A percentile compares a stretch with the other conserved stretches of the same genome.
These are phyloP conservation scores for Drosophila suzukii DNA, from an alignment of 1,140 invertebrate genomes.

Conservation along the genomic window DNA sequence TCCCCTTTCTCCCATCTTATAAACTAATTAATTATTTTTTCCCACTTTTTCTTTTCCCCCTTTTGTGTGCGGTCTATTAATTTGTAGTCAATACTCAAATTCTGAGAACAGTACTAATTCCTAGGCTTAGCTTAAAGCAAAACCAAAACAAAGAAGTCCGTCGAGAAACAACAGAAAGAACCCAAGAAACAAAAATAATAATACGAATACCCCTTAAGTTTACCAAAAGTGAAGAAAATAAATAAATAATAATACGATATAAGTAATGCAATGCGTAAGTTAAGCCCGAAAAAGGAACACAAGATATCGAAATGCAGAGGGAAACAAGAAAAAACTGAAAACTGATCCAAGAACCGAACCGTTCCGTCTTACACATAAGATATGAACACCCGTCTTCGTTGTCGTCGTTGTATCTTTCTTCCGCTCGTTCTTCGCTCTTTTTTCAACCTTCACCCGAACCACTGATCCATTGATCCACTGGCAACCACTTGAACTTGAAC, in stretches of 20 bases:
- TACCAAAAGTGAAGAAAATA: slow-evolving; percentile 18
- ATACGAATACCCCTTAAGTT: slow-evolving; percentile 18
- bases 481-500: slow-evolving; percentile 28
- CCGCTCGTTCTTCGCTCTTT: slow-evolving; percentile 35
- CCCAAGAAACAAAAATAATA: slow-evolving; percentile 35
- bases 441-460: slow-evolving; percentile 17
- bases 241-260: slow-evolving; percentile 11
- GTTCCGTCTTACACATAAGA: slow-evolving; percentile 9
- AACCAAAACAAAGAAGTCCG: slow-evolving; percentile 26
- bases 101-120: slow-evolving; percentile 80
- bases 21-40: slow-evolving; percentile 75
- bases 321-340: slow-evolving; percentile 4
- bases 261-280: slow-evolving; percentile 12
- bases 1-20: slow-evolving; percentile 40
- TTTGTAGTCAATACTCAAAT: slow-evolving; percentile 79
- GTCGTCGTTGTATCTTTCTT: slow-evolving; percentile 28
- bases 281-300: slow-evolving; percentile 10
- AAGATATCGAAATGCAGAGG: slow-evolving; percentile 36
- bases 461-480: slow-evolving; percentile 17
- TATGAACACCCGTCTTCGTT: slow-evolving; percentile 4
- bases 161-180: slow-evolving; percentile 26
- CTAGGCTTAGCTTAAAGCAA: slow-evolving; percentile 53
- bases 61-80: slow-evolving; percentile 42
- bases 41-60: slow-evolving; percentile 61
- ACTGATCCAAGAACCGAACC: slow-evolving; percentile 3